These are phyloP conservation scores for Euproctis similis DNA, from an alignment of 2,888 invertebrate species.

Conservation along the genomic window DNA sequence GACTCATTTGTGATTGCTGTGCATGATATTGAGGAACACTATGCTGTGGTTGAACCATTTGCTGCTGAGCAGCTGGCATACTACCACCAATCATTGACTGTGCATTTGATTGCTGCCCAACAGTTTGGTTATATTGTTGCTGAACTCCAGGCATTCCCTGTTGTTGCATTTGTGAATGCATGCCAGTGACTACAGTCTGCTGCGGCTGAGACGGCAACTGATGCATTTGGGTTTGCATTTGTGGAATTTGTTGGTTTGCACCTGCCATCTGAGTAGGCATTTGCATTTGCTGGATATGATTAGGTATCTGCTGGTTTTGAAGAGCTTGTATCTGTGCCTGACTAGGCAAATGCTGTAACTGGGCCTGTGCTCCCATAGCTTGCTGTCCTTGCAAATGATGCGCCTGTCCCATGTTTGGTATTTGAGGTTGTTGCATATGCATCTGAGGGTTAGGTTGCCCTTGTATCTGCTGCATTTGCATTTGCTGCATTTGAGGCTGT, in stretches of 20 bases:
- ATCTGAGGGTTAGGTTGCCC: constrained; percentile 64
- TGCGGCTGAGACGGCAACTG: constrained; percentile 69
- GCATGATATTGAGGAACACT: constrained; percentile 69
- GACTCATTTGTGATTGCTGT: constrained; percentile 66
- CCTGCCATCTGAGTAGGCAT: constrained; percentile 62
- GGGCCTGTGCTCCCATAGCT: constrained; percentile 60
- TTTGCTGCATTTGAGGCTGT: constrained; percentile 70
- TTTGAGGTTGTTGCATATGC: constrained; percentile 71
- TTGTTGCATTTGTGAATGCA: constrained; percentile 71
- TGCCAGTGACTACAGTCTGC: constrained; percentile 65
- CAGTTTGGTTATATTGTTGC: constrained; percentile 71
- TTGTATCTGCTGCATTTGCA: constrained; percentile 72
- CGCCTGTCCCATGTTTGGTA: constrained; percentile 61
- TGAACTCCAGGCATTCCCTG: constrained; percentile 67
- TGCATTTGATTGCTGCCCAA: constrained; percentile 61
- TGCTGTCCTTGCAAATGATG: constrained; percentile 69
- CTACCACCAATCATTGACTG: constrained; percentile 64
- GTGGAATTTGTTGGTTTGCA: constrained; percentile 66
- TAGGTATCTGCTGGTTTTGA: constrained; percentile 73
- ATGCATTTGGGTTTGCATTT: constrained; percentile 71
- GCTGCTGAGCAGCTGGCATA: constrained; percentile 65
- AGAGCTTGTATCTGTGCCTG: constrained; percentile 71
- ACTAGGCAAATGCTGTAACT: constrained; percentile 67
- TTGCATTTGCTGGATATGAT: constrained; percentile 74
- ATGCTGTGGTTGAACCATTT: constrained; percentile 69